A percentile compares a stretch with the other conserved stretches of the same genome.
Evolutionary conservation across 2,113 vertebrate species (phyloP).

Genomic region (Urocitellus parryii): DNA sequence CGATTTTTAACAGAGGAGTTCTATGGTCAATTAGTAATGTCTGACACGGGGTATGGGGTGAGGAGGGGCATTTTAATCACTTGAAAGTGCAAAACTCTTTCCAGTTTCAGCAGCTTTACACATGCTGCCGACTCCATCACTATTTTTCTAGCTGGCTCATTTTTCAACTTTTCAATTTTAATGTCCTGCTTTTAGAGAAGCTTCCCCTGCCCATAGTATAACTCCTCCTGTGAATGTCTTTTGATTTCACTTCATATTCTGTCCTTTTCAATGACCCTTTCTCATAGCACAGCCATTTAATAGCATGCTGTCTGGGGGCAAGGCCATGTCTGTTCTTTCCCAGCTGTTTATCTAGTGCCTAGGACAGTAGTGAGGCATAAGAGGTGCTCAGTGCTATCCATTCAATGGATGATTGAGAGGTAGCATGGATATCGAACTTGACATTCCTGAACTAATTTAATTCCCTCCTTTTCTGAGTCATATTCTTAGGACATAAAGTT

Average conservation of each 20-base stretch:
- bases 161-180: neutral
- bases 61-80: neutral
- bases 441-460: neutral
- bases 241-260: neutral
- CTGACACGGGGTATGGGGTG: neutral
- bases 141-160: neutral
- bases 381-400: neutral
- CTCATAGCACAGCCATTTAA: neutral
- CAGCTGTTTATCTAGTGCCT: neutral
- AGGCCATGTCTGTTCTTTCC: neutral
- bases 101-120: neutral
- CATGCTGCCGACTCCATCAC: neutral
- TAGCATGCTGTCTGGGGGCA: neutral
- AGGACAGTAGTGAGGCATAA: neutral
- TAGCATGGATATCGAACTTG: neutral
- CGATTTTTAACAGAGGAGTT: slow-evolving; percentile 53
- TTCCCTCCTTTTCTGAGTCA: neutral
- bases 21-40: slow-evolving; percentile 53
- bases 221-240: neutral
- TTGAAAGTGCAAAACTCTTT: neutral
- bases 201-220: neutral
- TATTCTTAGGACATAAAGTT: neutral
- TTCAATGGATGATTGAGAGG: neutral
- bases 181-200: neutral
- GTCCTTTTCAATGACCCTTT: neutral